Conservation (phyloP, 2,113 vertebrate species). For the Calidris pugnax region DNA sequence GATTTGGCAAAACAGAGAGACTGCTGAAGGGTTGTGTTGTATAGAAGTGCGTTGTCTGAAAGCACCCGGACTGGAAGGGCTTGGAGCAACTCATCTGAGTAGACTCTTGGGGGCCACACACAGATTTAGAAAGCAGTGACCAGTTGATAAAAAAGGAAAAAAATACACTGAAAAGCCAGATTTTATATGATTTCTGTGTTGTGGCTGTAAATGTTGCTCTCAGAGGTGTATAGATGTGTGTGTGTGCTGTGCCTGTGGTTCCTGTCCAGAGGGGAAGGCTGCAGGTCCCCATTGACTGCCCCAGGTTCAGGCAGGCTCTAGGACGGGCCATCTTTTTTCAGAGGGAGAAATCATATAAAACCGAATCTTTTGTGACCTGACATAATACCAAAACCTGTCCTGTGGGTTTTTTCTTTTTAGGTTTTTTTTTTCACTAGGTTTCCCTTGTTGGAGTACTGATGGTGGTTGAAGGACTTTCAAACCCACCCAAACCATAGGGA, state of each 20-base stretch:
- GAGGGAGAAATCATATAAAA: not conserved
- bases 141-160: constrained; percentile 31
- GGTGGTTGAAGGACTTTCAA: not conserved
- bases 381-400: not conserved
- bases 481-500: not conserved
- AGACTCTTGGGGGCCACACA: constrained; percentile 7
- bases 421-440: not conserved
- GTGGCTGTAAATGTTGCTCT: not conserved
- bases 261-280: not conserved
- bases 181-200: constrained; percentile 19
- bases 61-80: constrained; percentile 8
- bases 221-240: not conserved
- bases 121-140: constrained; percentile 28
- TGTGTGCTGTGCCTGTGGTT: not conserved
- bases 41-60: constrained; percentile 25
- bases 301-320: not conserved
- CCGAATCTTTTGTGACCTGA: not conserved
- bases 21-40: constrained; percentile 46
- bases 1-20: constrained; percentile 22
- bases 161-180: not conserved
- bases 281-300: not conserved
- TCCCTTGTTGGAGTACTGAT: not conserved
- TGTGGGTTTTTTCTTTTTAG: not conserved
- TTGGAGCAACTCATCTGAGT: constrained; percentile 2
- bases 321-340: not conserved